Evolutionary conservation across 2,888 invertebrate genomes (phyloP).

Genomic region (Eudasyphora cyanicolor): DNA sequence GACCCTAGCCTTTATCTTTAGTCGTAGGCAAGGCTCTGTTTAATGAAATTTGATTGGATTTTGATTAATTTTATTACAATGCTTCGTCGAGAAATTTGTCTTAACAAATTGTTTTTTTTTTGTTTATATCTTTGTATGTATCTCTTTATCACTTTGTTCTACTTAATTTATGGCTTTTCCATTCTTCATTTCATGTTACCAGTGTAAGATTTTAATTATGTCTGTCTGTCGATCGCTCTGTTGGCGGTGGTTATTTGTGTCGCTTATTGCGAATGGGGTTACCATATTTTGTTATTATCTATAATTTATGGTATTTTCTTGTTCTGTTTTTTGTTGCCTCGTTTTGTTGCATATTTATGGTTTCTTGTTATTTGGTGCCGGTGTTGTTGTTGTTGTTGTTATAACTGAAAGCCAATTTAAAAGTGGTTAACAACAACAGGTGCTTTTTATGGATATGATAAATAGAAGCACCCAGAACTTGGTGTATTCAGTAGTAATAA

Average conservation of each 20-base stretch:
- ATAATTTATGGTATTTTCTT: slow-evolving; percentile 48
- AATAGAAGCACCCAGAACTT: slow-evolving; percentile 22
- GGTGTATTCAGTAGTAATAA: slow-evolving; percentile 56
- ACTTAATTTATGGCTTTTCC: not conserved
- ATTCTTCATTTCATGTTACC: not conserved
- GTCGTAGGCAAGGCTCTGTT: not conserved
- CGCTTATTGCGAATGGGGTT: slow-evolving; percentile 33
- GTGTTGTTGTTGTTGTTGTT: not conserved
- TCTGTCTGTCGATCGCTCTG: not conserved
- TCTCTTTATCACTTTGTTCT: slow-evolving; percentile 3
- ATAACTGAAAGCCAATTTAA: slow-evolving; percentile 52
- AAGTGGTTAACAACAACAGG: slow-evolving; percentile 64
- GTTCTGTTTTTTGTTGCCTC: slow-evolving; percentile 9
- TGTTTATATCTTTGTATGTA: no score
- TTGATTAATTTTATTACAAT: slow-evolving; percentile 31
- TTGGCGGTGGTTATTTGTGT: not conserved
- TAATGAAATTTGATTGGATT: slow-evolving; percentile 24
- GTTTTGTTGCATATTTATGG: slow-evolving; percentile 32
- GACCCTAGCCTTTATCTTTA: not conserved
- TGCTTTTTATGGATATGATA: slow-evolving; percentile 56
- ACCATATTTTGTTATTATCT: slow-evolving; percentile 44
- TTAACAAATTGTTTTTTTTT: not conserved
- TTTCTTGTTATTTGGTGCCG: slow-evolving; percentile 24
- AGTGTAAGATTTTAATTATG: not conserved
- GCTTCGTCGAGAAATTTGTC: not conserved